A percentile compares a stretch with the other conserved stretches of the same genome.
Evolutionary conservation across 2,113 vertebrate species (phyloP).

Genomic region (Pituophis catenifer): DNA sequence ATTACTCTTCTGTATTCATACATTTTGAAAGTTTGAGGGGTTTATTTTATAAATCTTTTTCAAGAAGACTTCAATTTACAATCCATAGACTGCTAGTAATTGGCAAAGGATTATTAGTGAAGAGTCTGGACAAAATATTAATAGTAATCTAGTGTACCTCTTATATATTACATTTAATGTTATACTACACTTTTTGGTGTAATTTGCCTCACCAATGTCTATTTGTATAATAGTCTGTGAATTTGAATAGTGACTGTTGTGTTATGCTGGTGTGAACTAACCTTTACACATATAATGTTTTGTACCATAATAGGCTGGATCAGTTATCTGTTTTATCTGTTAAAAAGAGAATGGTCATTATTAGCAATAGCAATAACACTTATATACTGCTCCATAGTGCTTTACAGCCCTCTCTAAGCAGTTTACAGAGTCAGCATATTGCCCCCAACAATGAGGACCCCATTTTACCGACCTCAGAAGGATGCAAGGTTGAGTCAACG

Average conservation of each 20-base stretch:
- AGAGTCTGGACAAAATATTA: neutral
- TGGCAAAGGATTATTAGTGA: neutral
- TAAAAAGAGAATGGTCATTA: neutral
- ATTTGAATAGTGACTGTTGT: neutral
- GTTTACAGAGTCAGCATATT: too few relatives aligned
- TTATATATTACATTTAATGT: neutral
- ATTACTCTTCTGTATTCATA: neutral
- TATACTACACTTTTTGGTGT: neutral
- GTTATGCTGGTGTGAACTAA: neutral
- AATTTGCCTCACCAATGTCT: neutral
- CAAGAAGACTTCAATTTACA: neutral
- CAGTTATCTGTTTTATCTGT: neutral
- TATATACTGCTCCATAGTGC: too few relatives aligned
- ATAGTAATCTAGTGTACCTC: neutral
- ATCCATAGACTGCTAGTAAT: neutral
- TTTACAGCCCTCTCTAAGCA: too few relatives aligned
- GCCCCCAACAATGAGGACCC: too few relatives aligned
- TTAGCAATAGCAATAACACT: too few relatives aligned
- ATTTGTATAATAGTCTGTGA: neutral
- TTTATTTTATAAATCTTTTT: neutral
- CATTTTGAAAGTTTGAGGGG: neutral
- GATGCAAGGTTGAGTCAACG: neutral
- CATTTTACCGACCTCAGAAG: too few relatives aligned
- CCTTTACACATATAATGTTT: neutral
- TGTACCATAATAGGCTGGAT: neutral